phyloP scores from a whole-genome alignment of 2,113 vertebrate genomes.

The Corythornis cristatus region DNA sequence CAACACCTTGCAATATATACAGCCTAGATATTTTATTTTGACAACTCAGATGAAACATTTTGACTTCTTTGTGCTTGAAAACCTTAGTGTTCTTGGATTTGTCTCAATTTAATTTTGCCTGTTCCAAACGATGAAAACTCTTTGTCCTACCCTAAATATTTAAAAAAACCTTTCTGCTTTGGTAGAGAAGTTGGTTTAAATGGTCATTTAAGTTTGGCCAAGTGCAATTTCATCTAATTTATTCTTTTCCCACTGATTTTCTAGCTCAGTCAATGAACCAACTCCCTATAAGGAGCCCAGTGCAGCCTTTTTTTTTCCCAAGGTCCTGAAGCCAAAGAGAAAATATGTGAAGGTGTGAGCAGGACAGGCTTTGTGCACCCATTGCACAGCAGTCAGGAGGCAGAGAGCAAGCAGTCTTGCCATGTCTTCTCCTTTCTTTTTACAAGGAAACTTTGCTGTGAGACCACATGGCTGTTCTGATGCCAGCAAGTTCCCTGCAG shows the following conservation, averaged over 20 bases:
- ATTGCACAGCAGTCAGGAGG: neutral
- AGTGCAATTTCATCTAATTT: neutral
- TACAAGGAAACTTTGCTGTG: neutral
- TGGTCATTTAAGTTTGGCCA: neutral
- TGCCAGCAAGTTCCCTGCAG: slow-evolving; percentile 67
- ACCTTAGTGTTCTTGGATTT: slow-evolving; percentile 15
- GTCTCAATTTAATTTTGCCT: neutral
- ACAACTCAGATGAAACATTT: slow-evolving; percentile 54
- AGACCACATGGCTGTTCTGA: slow-evolving; percentile 49
- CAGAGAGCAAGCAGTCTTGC: neutral
- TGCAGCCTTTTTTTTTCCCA: neutral
- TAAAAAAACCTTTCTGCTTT: neutral
- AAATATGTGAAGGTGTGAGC: neutral
- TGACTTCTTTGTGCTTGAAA: slow-evolving; percentile 33
- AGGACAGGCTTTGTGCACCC: neutral
- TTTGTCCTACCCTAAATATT: neutral
- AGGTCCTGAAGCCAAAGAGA: neutral
- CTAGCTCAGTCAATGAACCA: neutral
- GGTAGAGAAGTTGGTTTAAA: neutral
- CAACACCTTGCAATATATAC: neutral
- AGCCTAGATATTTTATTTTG: slow-evolving; percentile 40
- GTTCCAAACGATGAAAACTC: neutral
- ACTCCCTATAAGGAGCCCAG: neutral
- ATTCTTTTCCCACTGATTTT: neutral
- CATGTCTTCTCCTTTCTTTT: neutral